These are phyloP conservation scores for Tetragnatha montana DNA, from an alignment of 2,888 invertebrate species.

Conservation along the genomic window DNA sequence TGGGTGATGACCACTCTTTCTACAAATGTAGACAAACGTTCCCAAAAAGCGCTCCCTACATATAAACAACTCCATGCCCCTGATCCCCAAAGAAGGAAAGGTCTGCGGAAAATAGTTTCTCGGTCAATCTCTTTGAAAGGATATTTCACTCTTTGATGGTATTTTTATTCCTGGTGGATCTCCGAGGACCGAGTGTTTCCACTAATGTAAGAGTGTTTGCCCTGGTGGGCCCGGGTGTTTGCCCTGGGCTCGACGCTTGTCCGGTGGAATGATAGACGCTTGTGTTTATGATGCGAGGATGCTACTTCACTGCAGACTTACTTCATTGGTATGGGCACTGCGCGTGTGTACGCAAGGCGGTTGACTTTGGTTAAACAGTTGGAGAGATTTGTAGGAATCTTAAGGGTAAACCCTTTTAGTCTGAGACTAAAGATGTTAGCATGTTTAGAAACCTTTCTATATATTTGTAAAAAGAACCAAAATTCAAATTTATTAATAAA, in stretches of 20 bases:
- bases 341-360: not conserved
- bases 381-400: too few relatives aligned
- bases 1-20: too few relatives aligned
- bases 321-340: not conserved
- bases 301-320: not conserved
- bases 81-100: not conserved
- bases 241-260: constrained; percentile 33
- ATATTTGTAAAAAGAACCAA: too few relatives aligned
- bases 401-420: too few relatives aligned
- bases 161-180: constrained; percentile 25
- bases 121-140: constrained; percentile 41
- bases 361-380: too few relatives aligned
- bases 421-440: too few relatives aligned
- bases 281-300: not conserved
- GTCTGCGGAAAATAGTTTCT: constrained; percentile 30
- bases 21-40: too few relatives aligned
- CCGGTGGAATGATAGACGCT: constrained; percentile 21
- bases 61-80: not conserved
- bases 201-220: constrained; percentile 32
- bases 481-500: too few relatives aligned
- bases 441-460: too few relatives aligned
- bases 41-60: too few relatives aligned
- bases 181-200: constrained; percentile 9
- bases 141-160: constrained; percentile 4
- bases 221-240: constrained; percentile 37